These are phyloP conservation scores for Pangasius mekongensis DNA, from an alignment of 2,797 vertebrate species.

Conservation along the genomic window DNA sequence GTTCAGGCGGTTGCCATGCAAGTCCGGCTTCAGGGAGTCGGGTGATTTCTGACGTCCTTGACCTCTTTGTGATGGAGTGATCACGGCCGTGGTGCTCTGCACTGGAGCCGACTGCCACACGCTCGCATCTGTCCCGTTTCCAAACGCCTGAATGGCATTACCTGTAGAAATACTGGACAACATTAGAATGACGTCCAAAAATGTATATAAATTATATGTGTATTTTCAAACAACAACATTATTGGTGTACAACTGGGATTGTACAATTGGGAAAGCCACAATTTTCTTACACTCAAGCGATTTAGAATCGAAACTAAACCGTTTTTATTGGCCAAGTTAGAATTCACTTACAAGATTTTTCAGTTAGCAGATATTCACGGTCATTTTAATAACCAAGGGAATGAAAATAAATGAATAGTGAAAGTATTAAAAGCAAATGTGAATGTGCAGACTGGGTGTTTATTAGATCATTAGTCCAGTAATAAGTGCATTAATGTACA, in stretches of 20 bases:
- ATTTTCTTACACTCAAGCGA: neutral
- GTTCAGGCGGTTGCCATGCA: slow-evolving; percentile 80
- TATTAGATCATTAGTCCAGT: neutral
- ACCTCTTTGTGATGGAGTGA: slow-evolving; percentile 73
- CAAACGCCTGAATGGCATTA: slow-evolving; percentile 95
- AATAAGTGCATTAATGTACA: neutral
- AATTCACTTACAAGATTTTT: neutral
- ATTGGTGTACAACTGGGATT: neutral
- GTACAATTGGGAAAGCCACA: neutral
- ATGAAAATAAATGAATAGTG: neutral
- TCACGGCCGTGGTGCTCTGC: slow-evolving; percentile 79
- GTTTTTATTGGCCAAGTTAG: neutral
- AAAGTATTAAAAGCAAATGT: neutral
- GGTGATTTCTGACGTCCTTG: slow-evolving; percentile 71
- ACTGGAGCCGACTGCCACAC: slow-evolving; percentile 88
- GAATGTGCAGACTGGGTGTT: neutral
- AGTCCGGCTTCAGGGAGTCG: slow-evolving; percentile 74
- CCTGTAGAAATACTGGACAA: slow-evolving; percentile 69
- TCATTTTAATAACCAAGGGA: no score
- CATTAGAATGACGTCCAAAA: neutral
- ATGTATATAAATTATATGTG: neutral
- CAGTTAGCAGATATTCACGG: neutral
- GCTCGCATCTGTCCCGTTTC: slow-evolving; percentile 95
- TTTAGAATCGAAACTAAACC: neutral
- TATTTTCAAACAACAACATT: neutral